Evolutionary conservation across 2,797 vertebrate species (phyloP).

Genomic region (Sciurus carolinensis): DNA sequence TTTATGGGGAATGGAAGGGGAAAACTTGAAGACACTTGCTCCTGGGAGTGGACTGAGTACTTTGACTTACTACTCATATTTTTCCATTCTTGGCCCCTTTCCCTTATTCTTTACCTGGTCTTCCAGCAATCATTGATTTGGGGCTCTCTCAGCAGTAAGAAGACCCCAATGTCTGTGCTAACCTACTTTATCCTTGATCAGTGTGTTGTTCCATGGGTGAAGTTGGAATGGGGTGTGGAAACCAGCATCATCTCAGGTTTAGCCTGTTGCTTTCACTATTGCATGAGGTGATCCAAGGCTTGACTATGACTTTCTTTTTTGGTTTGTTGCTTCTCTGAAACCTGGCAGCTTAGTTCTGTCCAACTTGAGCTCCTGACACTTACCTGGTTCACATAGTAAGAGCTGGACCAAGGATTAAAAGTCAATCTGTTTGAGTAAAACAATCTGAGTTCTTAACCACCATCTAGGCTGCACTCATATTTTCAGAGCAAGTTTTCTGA

Average conservation of each 20-base stretch:
- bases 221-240: rapidly evolving
- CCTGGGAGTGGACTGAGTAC: background rate
- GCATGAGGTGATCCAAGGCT: background rate
- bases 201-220: background rate
- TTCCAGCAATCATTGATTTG: background rate
- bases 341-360: background rate
- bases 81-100: background rate
- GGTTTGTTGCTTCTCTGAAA: background rate
- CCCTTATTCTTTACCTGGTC: background rate
- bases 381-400: background rate
- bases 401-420: background rate
- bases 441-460: slow-evolving; percentile 41
- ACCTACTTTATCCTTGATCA: background rate
- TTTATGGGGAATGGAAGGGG: background rate
- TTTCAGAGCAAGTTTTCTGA: slow-evolving; percentile 66
- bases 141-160: background rate
- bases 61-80: background rate
- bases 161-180: background rate
- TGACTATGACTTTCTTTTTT: background rate
- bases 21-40: background rate
- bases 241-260: background rate
- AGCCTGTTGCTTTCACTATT: background rate
- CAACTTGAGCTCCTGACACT: background rate
- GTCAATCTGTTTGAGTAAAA: slow-evolving; percentile 1
- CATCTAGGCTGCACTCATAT: background rate